phyloP scores from a whole-genome alignment of 2,797 vertebrate genomes.

The Pangasius sanitwongsei region DNA sequence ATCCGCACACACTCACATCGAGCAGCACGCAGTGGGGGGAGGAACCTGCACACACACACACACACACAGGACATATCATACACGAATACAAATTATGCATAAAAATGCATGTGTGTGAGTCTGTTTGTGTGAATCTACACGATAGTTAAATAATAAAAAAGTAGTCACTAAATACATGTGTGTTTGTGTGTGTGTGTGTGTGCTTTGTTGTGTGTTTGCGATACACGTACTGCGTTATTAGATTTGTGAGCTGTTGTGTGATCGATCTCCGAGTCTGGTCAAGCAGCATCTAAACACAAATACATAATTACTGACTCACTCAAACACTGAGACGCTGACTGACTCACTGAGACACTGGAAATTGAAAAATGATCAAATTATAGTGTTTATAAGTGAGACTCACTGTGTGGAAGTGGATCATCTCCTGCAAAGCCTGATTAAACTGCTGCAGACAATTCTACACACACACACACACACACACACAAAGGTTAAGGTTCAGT shows the following conservation, averaged over 20 bases:
- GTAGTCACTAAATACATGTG: neutral
- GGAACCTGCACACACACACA: conserved; percentile 61
- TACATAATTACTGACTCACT: neutral
- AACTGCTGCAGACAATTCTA: conserved; percentile 76
- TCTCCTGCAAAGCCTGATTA: conserved; percentile 74
- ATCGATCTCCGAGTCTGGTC: conserved; percentile 79
- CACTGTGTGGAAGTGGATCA: conserved; percentile 76
- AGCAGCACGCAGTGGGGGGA: conserved; percentile 71
- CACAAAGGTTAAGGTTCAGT: neutral
- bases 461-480: conserved; percentile 53
- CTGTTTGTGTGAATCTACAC: neutral
- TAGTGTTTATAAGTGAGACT: conserved; percentile 49
- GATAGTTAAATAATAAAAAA: neutral
- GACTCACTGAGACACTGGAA: neutral
- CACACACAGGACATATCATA: neutral
- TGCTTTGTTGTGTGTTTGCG: neutral
- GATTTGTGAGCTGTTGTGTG: conserved; percentile 72
- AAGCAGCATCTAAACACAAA: conserved; percentile 71
- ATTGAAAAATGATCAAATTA: neutral
- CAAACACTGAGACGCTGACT: neutral
- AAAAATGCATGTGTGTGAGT: neutral
- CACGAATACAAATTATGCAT: neutral
- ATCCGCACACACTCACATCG: conserved; percentile 73
- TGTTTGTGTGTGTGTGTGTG: conserved; percentile 11
- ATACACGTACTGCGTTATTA: conserved; percentile 71